A percentile compares a stretch with the other conserved stretches of the same genome.
These are phyloP conservation scores for Pachypsylla venusta DNA, from an alignment of 1,140 invertebrate species.

Conservation along the genomic window DNA sequence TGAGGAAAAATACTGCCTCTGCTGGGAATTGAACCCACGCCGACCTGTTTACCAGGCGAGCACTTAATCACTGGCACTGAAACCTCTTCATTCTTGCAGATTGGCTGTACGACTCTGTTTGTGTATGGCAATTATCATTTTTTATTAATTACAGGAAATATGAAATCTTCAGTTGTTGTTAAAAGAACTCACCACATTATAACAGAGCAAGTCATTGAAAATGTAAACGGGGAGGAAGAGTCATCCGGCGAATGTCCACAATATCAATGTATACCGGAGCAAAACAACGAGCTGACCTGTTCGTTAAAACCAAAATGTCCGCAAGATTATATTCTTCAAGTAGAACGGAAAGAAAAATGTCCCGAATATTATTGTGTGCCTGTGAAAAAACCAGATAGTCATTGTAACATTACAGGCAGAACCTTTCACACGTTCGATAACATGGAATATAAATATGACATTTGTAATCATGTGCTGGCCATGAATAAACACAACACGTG, in stretches of 20 bases:
- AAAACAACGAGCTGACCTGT: slow-evolving; percentile 13
- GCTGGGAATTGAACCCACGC: no score
- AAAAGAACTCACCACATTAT: slow-evolving; percentile 6
- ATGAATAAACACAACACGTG: slow-evolving; percentile 47
- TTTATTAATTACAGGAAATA: background rate
- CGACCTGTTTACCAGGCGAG: no score
- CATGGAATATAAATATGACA: slow-evolving; percentile 55
- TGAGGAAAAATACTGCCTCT: no score
- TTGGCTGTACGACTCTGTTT: no score
- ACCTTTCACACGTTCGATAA: slow-evolving; percentile 65
- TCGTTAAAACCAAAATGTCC: slow-evolving; percentile 17
- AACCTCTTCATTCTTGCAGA: no score
- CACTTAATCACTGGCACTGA: no score
- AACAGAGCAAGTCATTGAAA: background rate
- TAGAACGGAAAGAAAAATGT: slow-evolving; percentile 24
- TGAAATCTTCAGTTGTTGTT: background rate
- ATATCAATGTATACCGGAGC: slow-evolving; percentile 24
- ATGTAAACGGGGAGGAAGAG: background rate
- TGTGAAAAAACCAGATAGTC: slow-evolving; percentile 37
- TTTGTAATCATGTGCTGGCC: slow-evolving; percentile 61
- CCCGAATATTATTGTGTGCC: slow-evolving; percentile 42
- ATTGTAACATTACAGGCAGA: slow-evolving; percentile 55
- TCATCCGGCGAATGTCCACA: slow-evolving; percentile 24
- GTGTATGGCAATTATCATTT: no score
- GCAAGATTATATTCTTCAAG: background rate